Percentiles rank a stretch among this genome's conserved stretches.
phyloP scores from a whole-genome alignment of 1,140 invertebrate genomes.

The Macrocentrus cingulum region DNA sequence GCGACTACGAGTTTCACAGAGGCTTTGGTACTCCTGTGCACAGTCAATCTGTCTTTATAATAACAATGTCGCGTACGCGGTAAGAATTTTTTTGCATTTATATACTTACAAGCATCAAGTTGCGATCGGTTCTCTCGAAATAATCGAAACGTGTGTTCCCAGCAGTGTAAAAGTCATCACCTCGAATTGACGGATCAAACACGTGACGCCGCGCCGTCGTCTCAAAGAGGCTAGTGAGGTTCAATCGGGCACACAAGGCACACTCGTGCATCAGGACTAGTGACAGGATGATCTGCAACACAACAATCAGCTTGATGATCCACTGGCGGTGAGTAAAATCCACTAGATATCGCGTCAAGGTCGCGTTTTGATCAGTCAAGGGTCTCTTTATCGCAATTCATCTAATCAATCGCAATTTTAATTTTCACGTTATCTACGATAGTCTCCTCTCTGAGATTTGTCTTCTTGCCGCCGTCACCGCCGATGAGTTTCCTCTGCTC shows the following conservation, averaged over 20 bases:
- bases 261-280: constrained; percentile 21
- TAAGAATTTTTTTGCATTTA: too few species aligned
- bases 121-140: constrained; percentile 31
- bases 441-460: too few species aligned
- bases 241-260: constrained; percentile 24
- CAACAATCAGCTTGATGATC: constrained; percentile 6
- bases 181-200: neutral
- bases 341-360: neutral
- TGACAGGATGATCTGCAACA: constrained; percentile 28
- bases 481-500: too few species aligned
- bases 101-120: constrained; percentile 35
- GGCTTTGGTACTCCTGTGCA: constrained; percentile 50
- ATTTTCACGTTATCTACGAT: too few species aligned
- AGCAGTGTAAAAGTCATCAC: neutral
- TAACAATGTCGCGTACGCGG: too few species aligned
- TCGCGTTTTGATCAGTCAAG: too few species aligned
- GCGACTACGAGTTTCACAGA: constrained; percentile 49
- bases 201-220: constrained; percentile 2
- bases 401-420: too few species aligned
- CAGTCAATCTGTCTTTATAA: too few species aligned
- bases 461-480: too few species aligned
- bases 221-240: constrained; percentile 27
- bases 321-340: constrained; percentile 16
- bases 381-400: too few species aligned
- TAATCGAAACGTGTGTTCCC: too few species aligned